Percentiles rank a stretch among this genome's conserved stretches.
Conservation (phyloP, 2,113 vertebrate species). For the Noturus placidus region DNA sequence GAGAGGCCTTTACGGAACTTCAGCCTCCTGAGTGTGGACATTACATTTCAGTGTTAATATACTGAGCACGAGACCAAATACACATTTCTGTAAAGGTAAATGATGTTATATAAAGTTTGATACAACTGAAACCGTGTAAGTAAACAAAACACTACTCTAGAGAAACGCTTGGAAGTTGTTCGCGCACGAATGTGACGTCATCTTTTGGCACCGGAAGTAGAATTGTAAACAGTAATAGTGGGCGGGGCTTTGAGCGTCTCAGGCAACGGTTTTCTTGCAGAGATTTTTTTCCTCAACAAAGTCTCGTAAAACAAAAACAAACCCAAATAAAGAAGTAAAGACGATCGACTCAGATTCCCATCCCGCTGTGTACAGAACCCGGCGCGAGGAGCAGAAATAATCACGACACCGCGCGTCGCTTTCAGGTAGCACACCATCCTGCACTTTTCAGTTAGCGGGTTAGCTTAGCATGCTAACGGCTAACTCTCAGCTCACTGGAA, state of each 20-base stretch:
- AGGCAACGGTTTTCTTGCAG: conserved; percentile 52
- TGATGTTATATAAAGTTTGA: not conserved
- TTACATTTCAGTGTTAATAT: not conserved
- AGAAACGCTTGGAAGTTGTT: not conserved
- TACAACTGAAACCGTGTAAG: not conserved
- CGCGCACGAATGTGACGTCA: conserved; percentile 34
- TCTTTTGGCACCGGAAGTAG: conserved; percentile 55
- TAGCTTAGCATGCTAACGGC: conserved; percentile 12
- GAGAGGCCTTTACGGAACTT: too few species aligned
- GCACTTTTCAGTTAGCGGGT: conserved; percentile 44
- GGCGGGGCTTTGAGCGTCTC: conserved; percentile 60
- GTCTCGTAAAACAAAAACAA: conserved; percentile 1
- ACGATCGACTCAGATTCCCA: not conserved
- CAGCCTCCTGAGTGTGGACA: not conserved
- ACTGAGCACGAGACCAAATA: not conserved
- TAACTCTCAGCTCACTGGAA: not conserved
- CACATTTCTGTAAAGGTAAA: not conserved
- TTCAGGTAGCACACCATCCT: conserved; percentile 10
- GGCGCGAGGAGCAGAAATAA: not conserved
- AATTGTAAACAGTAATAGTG: conserved; percentile 51
- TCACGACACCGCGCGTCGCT: not conserved
- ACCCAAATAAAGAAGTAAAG: not conserved
- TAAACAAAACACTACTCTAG: not conserved
- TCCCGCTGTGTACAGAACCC: not conserved
- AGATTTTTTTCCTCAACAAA: not conserved